Evolutionary conservation across 2,113 vertebrate species (phyloP), one percentile per base, ranked within the genome.

Genomic region (Otocyon megalotis): DNA sequence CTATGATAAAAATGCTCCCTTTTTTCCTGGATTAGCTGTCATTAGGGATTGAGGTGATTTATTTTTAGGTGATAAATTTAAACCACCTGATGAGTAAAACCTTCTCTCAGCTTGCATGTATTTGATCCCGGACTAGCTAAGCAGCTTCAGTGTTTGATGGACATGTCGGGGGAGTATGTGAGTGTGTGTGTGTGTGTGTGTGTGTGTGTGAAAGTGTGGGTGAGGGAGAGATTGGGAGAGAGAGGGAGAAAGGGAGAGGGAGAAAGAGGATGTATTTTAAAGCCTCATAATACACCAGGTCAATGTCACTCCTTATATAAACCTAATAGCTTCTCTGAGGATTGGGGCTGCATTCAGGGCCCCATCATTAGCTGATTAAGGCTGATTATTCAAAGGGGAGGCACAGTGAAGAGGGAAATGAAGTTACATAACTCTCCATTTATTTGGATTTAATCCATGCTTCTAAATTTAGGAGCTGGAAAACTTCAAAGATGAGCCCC

Each of bases 351-450:
- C 80, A 93, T 97, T 82, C 0, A 0, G 19, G 76, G 84, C 56
- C 13, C 97, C 84, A 63, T 98, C 96, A 56, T 96, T 98, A 98
- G 95, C 97, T 98, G 98, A 98, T 98, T 98, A 98, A 98, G 97
- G 96, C 95, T 98, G 98, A 98, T 98, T 98, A 96, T 67, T 87
- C 94, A 88, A 65, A 94, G 94, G 97, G 96, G 96, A 96, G 87
- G 76, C 93, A 83, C 54, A 83, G 93, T 28, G n/a, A 86, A 53
- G 93, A 90, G 77, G 94, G 87, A 91, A 8, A 15, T 62, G 96
- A 96, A 87, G 95, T 98, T 98, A 97, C 67, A 7, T 98, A 98
- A 99, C 89, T 93, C 81, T 71, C 96, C 83, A 50, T 92, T 97
- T 82, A 81, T 96, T 96, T 98, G 10, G 30, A 90, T 98, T 93